Evolutionary conservation across 2,113 vertebrate genomes (phyloP).

Genomic region (Diadophis punctatus): DNA sequence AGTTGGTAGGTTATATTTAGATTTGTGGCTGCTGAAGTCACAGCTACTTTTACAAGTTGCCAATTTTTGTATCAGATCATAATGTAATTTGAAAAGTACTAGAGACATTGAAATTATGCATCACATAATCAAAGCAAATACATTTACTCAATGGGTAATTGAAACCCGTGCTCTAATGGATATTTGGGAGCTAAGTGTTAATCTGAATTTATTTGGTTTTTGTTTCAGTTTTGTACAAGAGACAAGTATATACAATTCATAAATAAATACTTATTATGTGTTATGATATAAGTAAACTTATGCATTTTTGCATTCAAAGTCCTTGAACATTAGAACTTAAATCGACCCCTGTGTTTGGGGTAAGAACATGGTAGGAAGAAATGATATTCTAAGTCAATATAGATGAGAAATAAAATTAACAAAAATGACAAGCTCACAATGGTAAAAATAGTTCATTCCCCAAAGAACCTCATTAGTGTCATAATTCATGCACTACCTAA

Average conservation of each 20-base stretch:
- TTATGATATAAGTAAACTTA: not conserved
- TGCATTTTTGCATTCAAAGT: slow-evolving; percentile 32
- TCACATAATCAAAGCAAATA: not conserved
- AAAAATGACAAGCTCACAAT: slow-evolving; percentile 69
- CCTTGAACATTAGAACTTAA: slow-evolving; percentile 81
- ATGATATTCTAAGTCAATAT: slow-evolving; percentile 69
- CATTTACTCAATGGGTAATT: not conserved
- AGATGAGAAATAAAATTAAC: slow-evolving; percentile 68
- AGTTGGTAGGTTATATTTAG: not conserved
- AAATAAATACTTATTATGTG: slow-evolving; percentile 1
- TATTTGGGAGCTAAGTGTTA: not conserved
- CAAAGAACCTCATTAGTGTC: slow-evolving; percentile 86
- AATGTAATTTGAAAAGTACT: not conserved
- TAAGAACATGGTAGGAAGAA: slow-evolving; percentile 71
- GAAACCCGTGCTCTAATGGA: not conserved
- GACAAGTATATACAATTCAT: not conserved
- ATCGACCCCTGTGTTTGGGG: slow-evolving; percentile 91
- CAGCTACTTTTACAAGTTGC: not conserved
- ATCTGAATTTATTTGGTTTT: slow-evolving; percentile 21
- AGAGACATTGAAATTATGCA: not conserved
- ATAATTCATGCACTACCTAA: slow-evolving; percentile 90
- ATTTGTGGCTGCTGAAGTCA: not conserved
- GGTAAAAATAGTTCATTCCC: slow-evolving; percentile 85
- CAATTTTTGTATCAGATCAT: not conserved
- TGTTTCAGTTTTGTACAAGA: not conserved